Base-by-base conservation (phyloP, 1,140 invertebrate species). In the Bombus consobrinus region DNA sequence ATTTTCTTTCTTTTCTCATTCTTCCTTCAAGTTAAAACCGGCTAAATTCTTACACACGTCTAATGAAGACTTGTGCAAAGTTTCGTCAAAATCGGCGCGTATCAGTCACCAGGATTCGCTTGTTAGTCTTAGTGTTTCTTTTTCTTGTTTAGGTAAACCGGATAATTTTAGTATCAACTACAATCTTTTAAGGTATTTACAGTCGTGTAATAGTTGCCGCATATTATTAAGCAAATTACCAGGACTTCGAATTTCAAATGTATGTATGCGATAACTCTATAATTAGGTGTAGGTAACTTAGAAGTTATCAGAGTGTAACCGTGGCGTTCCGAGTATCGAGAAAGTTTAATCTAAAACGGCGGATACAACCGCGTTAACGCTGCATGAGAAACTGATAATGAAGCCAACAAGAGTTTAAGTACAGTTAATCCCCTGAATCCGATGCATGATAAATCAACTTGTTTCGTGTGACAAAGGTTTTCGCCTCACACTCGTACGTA, bases 311-410 rank as follows among this genome's bases (percentile, higher is more conserved):
- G 32, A 22, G 32, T 10, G 22, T 68, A 34, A 34, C 5, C 32
- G 32, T 37, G 15, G 32, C 32, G 66, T 18, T 34, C 9, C 28
- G 8, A 18, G 32, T 37, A 68, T 71, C 37, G 37, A 71, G 69
- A 75, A 75, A 57, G 32, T 75, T 75, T 76, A 39, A 76, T 76
- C 5, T n/a, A 32, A 43, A 73, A 73, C 39, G 9, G 41, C 28
- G n/a, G 41, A n/a, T 32, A 32, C 28, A 37, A 15, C n/a, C 28
- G 71, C n/a, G 37, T 28, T 32, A 72, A 41, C 41, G 37, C 37
- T 10, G 37, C 39, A 18, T 5, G 74, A 39, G 25, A 1, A 39
- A 39, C 59, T 39, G 74, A 76, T 76, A 76, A 76, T 32, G 74
- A 62, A 28, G 34, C 25, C 10, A 32, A 22, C 53, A 5, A 76